phyloP scores from a whole-genome alignment of 2,888 invertebrate genomes.

The Panopea generosa region DNA sequence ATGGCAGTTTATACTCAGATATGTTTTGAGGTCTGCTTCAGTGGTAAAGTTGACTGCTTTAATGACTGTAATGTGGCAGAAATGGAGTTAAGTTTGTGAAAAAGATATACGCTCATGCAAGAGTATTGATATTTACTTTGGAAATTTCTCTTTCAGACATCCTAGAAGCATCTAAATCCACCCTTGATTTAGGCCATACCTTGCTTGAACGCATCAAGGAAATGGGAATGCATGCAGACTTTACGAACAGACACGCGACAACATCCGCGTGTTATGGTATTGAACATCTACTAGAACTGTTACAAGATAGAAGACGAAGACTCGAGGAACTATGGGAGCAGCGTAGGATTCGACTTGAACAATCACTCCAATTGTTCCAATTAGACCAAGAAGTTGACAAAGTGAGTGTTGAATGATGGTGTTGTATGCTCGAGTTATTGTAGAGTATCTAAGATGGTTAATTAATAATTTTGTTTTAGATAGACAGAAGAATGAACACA shows the following conservation, averaged over 20 bases:
- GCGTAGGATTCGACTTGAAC: constrained; percentile 91
- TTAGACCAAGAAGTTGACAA: constrained; percentile 90
- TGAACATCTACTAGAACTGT: constrained; percentile 85
- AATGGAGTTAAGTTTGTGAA: too few relatives aligned
- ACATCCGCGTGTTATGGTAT: constrained; percentile 86
- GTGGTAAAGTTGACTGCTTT: too few relatives aligned
- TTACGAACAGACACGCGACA: constrained; percentile 86
- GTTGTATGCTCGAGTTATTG: too few relatives aligned
- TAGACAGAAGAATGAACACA: too few relatives aligned
- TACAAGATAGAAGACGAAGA: constrained; percentile 91
- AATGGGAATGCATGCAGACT: constrained; percentile 90
- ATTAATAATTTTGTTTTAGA: too few relatives aligned
- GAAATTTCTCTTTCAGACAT: constrained; percentile 86
- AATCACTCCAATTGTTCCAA: constrained; percentile 91
- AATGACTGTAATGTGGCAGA: too few relatives aligned
- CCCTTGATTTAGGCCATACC: constrained; percentile 92
- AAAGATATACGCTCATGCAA: too few relatives aligned
- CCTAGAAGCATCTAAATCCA: constrained; percentile 92
- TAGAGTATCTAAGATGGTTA: too few relatives aligned
- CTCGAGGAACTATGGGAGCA: constrained; percentile 89
- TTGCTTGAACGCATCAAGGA: constrained; percentile 91
- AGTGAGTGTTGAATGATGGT: constrained; percentile 69
- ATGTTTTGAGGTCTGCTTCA: too few relatives aligned
- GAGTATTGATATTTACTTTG: too few relatives aligned
- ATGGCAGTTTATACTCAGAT: too few relatives aligned